Conservation (phyloP, 2,797 vertebrate species). For the Acropternis orthonyx region DNA sequence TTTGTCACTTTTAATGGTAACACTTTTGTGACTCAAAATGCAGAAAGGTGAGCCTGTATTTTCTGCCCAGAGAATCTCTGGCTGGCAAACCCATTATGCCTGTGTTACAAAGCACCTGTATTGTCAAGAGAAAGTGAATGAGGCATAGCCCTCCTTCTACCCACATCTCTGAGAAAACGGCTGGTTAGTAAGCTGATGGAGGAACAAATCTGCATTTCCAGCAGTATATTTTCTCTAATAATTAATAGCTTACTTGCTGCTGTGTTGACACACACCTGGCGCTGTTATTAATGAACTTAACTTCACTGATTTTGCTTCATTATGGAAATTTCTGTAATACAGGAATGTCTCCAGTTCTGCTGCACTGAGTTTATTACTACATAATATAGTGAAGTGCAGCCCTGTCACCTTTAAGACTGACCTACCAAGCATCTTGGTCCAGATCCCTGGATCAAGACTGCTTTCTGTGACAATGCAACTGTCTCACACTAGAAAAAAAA, state of each 20-base stretch:
- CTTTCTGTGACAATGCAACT: fast-evolving
- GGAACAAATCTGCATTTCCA: neutral
- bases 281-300: neutral
- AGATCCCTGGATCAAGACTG: neutral
- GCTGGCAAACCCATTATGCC: neutral
- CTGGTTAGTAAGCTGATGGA: neutral
- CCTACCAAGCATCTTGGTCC: neutral
- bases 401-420: neutral
- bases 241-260: neutral
- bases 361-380: neutral
- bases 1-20: neutral
- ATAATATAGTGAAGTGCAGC: neutral
- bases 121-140: neutral
- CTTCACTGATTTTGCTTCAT: neutral
- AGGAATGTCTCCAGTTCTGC: neutral
- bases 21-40: neutral
- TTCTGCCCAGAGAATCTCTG: neutral
- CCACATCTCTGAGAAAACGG: neutral
- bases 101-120: neutral
- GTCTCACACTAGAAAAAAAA: neutral
- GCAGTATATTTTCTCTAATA: neutral
- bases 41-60: neutral
- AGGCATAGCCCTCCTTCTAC: neutral
- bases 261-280: neutral
- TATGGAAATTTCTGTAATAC: neutral